Evolutionary conservation across 1,140 invertebrate genomes (phyloP), one percentile per base, ranked within the genome.

Genomic region (Planococcus citri): DNA sequence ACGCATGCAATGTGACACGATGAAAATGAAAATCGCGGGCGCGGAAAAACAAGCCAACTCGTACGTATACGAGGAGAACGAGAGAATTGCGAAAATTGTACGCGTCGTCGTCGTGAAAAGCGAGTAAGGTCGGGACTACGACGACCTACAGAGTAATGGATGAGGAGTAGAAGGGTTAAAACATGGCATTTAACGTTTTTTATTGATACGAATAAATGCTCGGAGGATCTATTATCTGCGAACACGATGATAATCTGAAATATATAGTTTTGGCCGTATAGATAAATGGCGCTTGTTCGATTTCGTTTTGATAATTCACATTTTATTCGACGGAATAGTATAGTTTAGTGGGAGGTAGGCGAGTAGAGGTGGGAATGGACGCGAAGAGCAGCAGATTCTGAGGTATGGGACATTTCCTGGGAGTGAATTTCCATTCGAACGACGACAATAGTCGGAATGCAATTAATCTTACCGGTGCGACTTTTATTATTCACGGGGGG

Each of bases 241-340:
- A 64, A 22, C 17, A 20, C 60, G 60, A 64, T 64, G 20, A 64
- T 64, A 64, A 64, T 64, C 60, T 64, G 60, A 64, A 64, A 27
- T 64, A 64, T 64, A 64, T 25, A 25, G 21, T 64, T 64, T 27
- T 24, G 3, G 17, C 25, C 3, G 1, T 25, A 9, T 64, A 25
- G 10, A 64, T 64, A 64, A 64, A 64, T 64, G 60, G 60, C 25
- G 22, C 10, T 64, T 64, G 21, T 64, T 64, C 60, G 60, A 64
- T 64, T 64, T 27, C 60, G 60, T 24, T 64, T 64, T 64, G 60
- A 64, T 64, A 64, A 64, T 64, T 64, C 60, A 27, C 20, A 64
- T 64, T 64, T 64, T 64, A 64, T 64, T 25, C 22, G 60, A 24
- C n/a, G 41, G 6, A n/a, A n/a, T n/a, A n/a, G n/a, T n/a, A n/a